phyloP scores from a whole-genome alignment of 2,888 invertebrate species.

The Teinopalpus imperialis region DNA sequence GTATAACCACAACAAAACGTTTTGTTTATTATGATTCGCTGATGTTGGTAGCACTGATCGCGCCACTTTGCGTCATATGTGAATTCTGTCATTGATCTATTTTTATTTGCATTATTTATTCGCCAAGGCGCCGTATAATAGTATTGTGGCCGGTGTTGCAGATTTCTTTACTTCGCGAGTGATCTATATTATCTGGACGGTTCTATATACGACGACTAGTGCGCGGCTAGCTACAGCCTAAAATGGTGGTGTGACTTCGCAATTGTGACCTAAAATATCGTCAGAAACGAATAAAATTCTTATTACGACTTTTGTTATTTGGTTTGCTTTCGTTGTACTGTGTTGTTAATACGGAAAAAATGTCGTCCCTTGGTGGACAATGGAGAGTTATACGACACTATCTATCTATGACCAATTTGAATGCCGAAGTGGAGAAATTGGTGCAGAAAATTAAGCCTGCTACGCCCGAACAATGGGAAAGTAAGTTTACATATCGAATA shows the following conservation, averaged over 20 bases:
- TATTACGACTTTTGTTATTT: too few species aligned
- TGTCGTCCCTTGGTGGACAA: conserved; percentile 70
- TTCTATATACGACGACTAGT: conserved; percentile 28
- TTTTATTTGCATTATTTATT: conserved; percentile 47
- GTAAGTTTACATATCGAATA: conserved; percentile 46
- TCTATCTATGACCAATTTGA: conserved; percentile 58
- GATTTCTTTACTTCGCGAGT: conserved; percentile 24
- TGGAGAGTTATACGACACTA: conserved; percentile 71
- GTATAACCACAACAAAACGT: conserved; percentile 5
- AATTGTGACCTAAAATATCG: neutral
- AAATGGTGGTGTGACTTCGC: conserved; percentile 28
- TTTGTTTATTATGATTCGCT: conserved; percentile 48
- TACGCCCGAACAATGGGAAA: conserved; percentile 67
- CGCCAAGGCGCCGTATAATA: conserved; percentile 36
- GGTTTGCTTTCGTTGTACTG: neutral
- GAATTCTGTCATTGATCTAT: conserved; percentile 59
- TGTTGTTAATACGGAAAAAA: conserved; percentile 32
- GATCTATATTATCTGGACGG: conserved; percentile 27
- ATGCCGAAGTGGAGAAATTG: conserved; percentile 64
- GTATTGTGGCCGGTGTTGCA: conserved; percentile 18
- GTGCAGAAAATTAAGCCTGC: conserved; percentile 60
- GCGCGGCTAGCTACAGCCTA: conserved; percentile 21
- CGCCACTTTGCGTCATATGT: conserved; percentile 64
- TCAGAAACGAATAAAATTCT: neutral
- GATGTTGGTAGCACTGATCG: conserved; percentile 59